phyloP scores from a whole-genome alignment of 2,797 vertebrate species.

The Necrosyrtes monachus region DNA sequence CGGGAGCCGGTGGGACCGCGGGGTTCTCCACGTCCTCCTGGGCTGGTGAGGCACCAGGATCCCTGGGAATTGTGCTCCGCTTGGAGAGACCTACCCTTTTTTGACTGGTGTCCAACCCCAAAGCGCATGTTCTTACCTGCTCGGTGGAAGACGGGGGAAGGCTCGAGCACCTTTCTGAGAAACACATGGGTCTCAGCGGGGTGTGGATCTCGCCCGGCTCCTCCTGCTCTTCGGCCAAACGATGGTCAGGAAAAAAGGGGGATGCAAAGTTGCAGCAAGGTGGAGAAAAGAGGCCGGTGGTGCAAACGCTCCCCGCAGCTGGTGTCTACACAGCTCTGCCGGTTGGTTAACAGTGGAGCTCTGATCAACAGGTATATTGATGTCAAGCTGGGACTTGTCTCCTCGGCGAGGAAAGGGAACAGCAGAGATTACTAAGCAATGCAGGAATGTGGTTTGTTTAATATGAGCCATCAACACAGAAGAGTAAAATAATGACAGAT shows the following conservation, averaged over 20 bases:
- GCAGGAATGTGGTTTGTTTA: conserved; percentile 76
- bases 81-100: conserved; percentile 59
- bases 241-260: background rate
- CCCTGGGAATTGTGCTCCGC: conserved; percentile 57
- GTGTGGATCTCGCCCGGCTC: background rate
- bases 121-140: conserved; percentile 66
- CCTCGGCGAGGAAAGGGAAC: conserved; percentile 45
- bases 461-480: conserved; percentile 49
- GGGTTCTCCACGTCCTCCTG: conserved; percentile 34
- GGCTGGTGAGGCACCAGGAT: conserved; percentile 45
- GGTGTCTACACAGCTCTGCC: background rate
- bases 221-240: background rate
- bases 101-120: conserved; percentile 61
- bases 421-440: conserved; percentile 67
- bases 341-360: conserved; percentile 12
- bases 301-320: background rate
- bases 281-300: background rate
- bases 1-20: background rate
- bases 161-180: conserved; percentile 13
- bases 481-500: conserved; percentile 67
- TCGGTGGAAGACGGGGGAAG: background rate
- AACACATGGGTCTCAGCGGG: background rate
- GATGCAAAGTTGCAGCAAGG: background rate
- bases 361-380: conserved; percentile 48
- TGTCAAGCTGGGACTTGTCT: conserved; percentile 71